phyloP scores from a whole-genome alignment of 1,140 invertebrate genomes.

The Xylocopa sonorina region DNA sequence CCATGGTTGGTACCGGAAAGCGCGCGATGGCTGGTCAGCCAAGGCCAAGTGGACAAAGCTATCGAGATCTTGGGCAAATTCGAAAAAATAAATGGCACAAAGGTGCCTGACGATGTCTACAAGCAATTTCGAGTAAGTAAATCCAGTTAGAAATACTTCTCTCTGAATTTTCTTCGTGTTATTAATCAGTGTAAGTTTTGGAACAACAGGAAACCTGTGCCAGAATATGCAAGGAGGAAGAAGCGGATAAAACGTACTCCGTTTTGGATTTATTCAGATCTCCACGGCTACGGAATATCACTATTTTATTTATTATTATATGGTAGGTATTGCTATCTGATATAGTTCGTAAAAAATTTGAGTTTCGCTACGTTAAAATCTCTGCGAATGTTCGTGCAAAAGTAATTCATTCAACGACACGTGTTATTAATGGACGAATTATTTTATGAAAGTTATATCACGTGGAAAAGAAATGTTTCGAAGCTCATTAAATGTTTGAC shows the following conservation, averaged over 20 bases:
- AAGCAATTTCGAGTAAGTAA: constrained; percentile 84
- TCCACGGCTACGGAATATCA: constrained; percentile 87
- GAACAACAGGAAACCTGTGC: constrained; percentile 84
- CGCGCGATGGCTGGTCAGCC: constrained; percentile 92
- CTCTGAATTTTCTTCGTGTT: background rate
- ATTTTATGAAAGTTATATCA: no score
- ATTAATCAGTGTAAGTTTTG: background rate
- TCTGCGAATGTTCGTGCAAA: no score
- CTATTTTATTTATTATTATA: constrained; percentile 88
- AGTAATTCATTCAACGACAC: no score
- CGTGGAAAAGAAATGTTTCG: no score
- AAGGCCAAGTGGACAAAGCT: constrained; percentile 90
- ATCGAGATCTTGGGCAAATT: constrained; percentile 90
- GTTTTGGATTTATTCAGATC: constrained; percentile 90
- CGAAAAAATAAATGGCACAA: constrained; percentile 89
- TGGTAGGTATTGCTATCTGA: constrained; percentile 82
- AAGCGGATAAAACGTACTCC: constrained; percentile 86
- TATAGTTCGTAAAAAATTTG: background rate
- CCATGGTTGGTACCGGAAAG: constrained; percentile 92
- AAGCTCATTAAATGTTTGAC: constrained; percentile 11
- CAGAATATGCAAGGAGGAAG: constrained; percentile 86
- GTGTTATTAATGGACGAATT: no score
- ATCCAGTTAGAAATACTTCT: background rate
- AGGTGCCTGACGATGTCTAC: constrained; percentile 88
- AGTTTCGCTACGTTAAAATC: background rate